These are phyloP conservation scores for Trachelipus rathkii DNA, from an alignment of 1,140 invertebrate species.

Conservation along the genomic window DNA sequence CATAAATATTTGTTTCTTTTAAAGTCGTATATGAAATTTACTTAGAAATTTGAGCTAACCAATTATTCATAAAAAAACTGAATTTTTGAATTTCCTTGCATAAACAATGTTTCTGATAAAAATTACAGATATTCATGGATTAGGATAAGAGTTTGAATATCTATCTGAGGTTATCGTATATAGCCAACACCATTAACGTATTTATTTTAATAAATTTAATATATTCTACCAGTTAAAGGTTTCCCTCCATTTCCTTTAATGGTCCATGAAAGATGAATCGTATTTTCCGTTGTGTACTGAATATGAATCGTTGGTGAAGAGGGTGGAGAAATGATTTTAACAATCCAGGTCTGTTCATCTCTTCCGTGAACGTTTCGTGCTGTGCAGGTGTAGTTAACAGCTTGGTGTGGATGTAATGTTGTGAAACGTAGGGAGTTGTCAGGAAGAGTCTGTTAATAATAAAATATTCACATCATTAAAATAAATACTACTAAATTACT, in stretches of 20 bases:
- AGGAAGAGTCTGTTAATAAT: conserved; percentile 12
- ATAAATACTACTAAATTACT: background rate
- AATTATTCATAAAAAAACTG: too few relatives aligned
- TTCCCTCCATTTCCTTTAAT: conserved; percentile 31
- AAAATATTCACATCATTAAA: background rate
- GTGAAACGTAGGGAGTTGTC: conserved; percentile 37
- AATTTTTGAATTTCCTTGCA: too few relatives aligned
- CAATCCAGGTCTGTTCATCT: conserved; percentile 32
- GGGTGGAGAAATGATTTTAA: conserved; percentile 35
- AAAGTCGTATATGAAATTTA: too few relatives aligned
- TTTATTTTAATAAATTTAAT: too few relatives aligned
- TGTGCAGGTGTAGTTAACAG: conserved; percentile 52
- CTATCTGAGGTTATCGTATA: too few relatives aligned
- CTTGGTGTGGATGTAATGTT: conserved; percentile 41
- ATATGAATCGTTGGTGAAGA: conserved; percentile 34
- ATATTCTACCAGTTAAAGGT: conserved; percentile 36
- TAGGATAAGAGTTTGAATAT: too few relatives aligned
- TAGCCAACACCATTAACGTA: too few relatives aligned
- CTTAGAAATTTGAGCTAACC: too few relatives aligned
- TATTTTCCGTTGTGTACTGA: conserved; percentile 36
- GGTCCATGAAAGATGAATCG: conserved; percentile 39
- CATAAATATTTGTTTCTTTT: too few relatives aligned
- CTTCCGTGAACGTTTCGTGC: conserved; percentile 47
- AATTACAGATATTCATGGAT: too few relatives aligned
- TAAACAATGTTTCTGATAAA: too few relatives aligned